Evolutionary conservation across 1,140 invertebrate species (phyloP).

Genomic region (Zophobas morio): DNA sequence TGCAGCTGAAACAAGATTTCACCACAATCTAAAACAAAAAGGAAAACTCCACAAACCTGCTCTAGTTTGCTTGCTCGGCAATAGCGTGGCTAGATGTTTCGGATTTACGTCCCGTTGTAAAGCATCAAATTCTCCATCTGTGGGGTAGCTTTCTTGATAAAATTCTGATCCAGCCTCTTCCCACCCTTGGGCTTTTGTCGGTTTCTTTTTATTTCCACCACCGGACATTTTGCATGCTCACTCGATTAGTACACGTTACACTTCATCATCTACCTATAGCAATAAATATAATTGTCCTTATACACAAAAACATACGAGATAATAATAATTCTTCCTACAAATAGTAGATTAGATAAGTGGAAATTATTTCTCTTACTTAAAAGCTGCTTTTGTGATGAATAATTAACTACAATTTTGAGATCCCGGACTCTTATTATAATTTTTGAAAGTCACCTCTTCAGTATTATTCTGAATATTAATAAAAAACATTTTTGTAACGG

Average conservation of each 20-base stretch:
- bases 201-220: constrained; percentile 72
- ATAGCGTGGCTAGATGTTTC: constrained; percentile 79
- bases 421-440: too few species aligned
- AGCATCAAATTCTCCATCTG: constrained; percentile 76
- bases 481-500: too few species aligned
- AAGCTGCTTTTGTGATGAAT: too few species aligned
- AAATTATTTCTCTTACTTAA: too few species aligned
- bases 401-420: too few species aligned
- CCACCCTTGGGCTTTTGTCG: constrained; percentile 77
- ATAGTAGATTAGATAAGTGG: too few species aligned
- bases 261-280: too few species aligned
- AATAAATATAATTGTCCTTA: too few species aligned
- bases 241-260: background rate
- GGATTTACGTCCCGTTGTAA: constrained; percentile 80
- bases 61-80: constrained; percentile 84
- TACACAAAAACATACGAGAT: too few species aligned
- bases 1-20: constrained; percentile 53
- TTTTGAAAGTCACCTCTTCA: too few species aligned
- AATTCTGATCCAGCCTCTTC: constrained; percentile 89
- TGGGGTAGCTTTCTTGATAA: constrained; percentile 88
- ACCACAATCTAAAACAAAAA: background rate
- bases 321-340: too few species aligned
- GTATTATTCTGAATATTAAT: too few species aligned
- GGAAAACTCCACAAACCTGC: constrained; percentile 63
- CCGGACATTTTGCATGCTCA: constrained; percentile 70